Percentiles rank a stretch among this genome's conserved stretches.
Evolutionary conservation across 2,888 invertebrate genomes (phyloP).

Genomic region (Sabatieria punctata): DNA sequence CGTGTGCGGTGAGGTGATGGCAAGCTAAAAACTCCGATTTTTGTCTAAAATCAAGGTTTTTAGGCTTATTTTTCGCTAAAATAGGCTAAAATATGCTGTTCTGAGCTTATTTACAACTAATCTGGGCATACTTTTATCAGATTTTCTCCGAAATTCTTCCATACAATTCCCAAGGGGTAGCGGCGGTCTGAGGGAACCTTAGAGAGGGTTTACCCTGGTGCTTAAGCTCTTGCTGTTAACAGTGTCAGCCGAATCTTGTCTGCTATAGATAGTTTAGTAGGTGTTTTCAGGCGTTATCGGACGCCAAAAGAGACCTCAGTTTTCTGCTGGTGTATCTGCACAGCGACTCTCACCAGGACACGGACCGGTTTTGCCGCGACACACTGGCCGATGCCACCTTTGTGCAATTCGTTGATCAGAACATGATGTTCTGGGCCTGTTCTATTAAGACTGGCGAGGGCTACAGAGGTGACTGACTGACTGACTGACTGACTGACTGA

Average conservation of each 20-base stretch:
- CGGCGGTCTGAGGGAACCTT: too few relatives aligned
- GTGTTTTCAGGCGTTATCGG: constrained; percentile 52
- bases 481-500: too few relatives aligned
- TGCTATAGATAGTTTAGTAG: constrained; percentile 7
- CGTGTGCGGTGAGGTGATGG: too few relatives aligned
- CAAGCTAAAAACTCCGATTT: too few relatives aligned
- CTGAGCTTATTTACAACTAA: too few relatives aligned
- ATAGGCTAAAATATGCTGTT: too few relatives aligned
- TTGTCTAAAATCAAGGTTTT: too few relatives aligned
- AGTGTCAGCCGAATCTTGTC: background rate
- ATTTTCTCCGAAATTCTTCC: constrained; percentile 38
- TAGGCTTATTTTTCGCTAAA: too few relatives aligned
- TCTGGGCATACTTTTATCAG: too few relatives aligned
- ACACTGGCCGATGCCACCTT: constrained; percentile 46
- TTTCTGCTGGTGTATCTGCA: constrained; percentile 88
- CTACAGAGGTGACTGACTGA: constrained; percentile 47
- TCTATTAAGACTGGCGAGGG: constrained; percentile 73
- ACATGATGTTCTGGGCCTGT: constrained; percentile 80
- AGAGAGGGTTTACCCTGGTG: background rate
- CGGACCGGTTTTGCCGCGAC: constrained; percentile 54
- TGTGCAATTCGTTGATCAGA: constrained; percentile 54
- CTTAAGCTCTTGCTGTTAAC: too few relatives aligned
- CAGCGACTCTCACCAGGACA: constrained; percentile 62
- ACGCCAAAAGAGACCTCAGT: constrained; percentile 80
- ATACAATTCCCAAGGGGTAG: constrained; percentile 5